These are phyloP conservation scores for Psilopsiagon aurifrons DNA, from an alignment of 2,113 vertebrate genomes.

Conservation along the genomic window DNA sequence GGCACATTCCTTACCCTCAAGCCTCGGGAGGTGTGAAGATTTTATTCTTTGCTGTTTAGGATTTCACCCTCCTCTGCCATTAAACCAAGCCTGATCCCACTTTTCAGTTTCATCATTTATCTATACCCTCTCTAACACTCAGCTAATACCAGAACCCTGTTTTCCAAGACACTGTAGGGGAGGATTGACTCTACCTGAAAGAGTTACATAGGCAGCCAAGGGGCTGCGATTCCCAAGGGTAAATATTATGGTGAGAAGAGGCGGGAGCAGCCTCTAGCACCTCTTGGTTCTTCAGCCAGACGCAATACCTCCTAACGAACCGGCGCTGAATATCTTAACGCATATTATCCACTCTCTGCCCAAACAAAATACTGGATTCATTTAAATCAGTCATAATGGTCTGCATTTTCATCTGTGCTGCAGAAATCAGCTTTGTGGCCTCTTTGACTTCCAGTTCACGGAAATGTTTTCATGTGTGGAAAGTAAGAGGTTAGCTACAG, in stretches of 20 bases:
- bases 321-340: background rate
- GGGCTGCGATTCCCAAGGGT: background rate
- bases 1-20: background rate
- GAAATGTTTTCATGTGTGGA: background rate
- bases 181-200: background rate
- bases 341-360: background rate
- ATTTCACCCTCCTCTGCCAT: background rate
- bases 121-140: background rate
- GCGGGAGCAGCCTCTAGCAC: background rate
- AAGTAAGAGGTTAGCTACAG: background rate
- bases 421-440: background rate
- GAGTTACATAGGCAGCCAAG: background rate
- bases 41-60: background rate
- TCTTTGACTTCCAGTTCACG: background rate
- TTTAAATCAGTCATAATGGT: background rate
- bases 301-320: background rate
- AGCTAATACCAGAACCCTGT: background rate
- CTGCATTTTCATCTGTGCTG: background rate
- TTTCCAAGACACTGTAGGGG: background rate
- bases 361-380: accelerated
- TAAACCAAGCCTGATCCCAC: background rate
- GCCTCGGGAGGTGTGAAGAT: background rate
- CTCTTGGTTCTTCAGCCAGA: background rate
- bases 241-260: background rate
- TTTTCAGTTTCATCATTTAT: background rate